Percentiles rank a stretch among this genome's conserved stretches.
Evolutionary conservation across 2,797 vertebrate genomes (phyloP).

Genomic region (Craterocephalus amniculus): DNA sequence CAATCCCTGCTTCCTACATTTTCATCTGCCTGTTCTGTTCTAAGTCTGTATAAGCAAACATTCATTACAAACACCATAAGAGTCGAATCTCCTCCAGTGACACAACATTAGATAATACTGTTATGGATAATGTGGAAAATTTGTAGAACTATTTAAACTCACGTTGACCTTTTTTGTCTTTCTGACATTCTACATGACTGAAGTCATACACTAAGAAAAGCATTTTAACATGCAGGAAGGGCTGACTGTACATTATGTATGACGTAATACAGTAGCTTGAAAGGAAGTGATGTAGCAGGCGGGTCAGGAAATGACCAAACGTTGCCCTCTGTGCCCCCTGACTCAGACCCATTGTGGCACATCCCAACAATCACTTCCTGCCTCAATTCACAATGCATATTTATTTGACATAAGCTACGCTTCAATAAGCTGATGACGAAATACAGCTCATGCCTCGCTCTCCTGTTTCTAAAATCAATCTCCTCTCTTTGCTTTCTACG

Average conservation of each 20-base stretch:
- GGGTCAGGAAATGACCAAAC: slow-evolving; percentile 79
- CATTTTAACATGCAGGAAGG: slow-evolving; percentile 35
- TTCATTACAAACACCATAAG: not conserved
- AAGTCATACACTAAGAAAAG: slow-evolving; percentile 9
- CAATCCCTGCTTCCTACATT: not conserved
- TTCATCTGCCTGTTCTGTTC: not conserved
- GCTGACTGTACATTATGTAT: slow-evolving; percentile 46
- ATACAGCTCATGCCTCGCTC: slow-evolving; percentile 11
- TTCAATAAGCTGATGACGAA: slow-evolving; percentile 45
- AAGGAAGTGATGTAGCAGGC: slow-evolving; percentile 68
- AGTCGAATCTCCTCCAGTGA: not conserved
- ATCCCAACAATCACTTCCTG: slow-evolving; percentile 78
- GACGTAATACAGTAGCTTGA: slow-evolving; percentile 68
- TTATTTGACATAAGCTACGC: slow-evolving; percentile 62
- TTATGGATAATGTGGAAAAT: not conserved
- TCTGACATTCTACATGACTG: not conserved
- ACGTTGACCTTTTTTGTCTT: not conserved
- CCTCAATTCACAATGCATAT: slow-evolving; percentile 65
- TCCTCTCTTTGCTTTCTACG: slow-evolving; percentile 23
- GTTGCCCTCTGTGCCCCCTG: slow-evolving; percentile 55
- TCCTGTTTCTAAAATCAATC: slow-evolving; percentile 31
- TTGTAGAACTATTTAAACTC: not conserved
- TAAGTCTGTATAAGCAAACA: not conserved
- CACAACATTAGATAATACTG: not conserved
- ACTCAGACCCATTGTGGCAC: slow-evolving; percentile 72